These are phyloP conservation scores for Chymomyza caudatula DNA, from an alignment of 2,888 invertebrate genomes.

Conservation along the genomic window DNA sequence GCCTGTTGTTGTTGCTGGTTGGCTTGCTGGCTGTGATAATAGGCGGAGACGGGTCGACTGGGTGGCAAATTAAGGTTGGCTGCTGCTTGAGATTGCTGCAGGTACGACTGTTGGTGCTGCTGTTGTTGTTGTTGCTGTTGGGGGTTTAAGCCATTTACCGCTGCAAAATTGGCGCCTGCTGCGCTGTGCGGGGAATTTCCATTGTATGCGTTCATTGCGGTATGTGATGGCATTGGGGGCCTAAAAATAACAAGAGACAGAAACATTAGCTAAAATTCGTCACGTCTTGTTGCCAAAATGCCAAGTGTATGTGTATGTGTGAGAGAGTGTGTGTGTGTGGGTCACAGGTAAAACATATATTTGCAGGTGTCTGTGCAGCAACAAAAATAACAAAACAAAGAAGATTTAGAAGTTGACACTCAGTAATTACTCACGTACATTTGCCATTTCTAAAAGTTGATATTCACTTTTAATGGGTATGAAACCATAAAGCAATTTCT, in stretches of 20 bases:
- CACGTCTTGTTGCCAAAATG: background rate
- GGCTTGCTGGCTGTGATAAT: slow-evolving; percentile 73
- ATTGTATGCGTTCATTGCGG: slow-evolving; percentile 73
- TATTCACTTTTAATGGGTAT: slow-evolving; percentile 73
- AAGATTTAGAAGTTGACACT: slow-evolving; percentile 8
- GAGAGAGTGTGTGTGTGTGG: slow-evolving; percentile 8
- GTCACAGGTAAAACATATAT: slow-evolving; percentile 11
- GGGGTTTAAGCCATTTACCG: slow-evolving; percentile 56
- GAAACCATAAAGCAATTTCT: slow-evolving; percentile 74
- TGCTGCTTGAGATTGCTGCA: slow-evolving; percentile 49
- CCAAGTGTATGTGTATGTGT: slow-evolving; percentile 10
- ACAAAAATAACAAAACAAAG: slow-evolving; percentile 13
- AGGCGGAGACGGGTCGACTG: slow-evolving; percentile 77
- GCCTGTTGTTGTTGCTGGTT: slow-evolving; percentile 65
- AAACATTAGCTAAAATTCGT: background rate
- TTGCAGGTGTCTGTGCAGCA: slow-evolving; percentile 39
- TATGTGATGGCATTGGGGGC: slow-evolving; percentile 72
- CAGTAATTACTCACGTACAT: slow-evolving; percentile 68
- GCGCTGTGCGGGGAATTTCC: slow-evolving; percentile 73
- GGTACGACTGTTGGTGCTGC: slow-evolving; percentile 56
- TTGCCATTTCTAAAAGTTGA: slow-evolving; percentile 71
- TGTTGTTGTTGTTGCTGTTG: slow-evolving; percentile 61
- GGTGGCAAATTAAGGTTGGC: slow-evolving; percentile 64
- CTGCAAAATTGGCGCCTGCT: slow-evolving; percentile 11
- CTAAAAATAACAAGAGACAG: slow-evolving; percentile 48